Evolutionary conservation across 2,797 vertebrate species (phyloP), one percentile per base, ranked within the genome.

Genomic region (Pelodytes ibericus): DNA sequence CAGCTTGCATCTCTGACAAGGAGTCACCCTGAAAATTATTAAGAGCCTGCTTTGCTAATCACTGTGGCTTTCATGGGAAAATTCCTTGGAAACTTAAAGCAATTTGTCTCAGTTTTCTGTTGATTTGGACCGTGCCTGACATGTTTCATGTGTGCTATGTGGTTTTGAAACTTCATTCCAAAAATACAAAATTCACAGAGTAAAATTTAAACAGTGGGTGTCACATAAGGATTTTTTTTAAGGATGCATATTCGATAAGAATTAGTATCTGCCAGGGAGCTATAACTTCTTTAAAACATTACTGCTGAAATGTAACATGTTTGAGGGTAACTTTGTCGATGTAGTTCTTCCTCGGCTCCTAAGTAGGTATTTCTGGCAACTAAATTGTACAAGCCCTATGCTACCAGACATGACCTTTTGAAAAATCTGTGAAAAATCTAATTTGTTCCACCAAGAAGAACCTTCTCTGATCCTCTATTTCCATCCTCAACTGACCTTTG

Each of bases 21-120:
- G 57, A 70, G 47, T 70, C 67, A 31, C 67, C 66, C n/a, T 64
- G 67, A 57, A 65, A 51, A 58, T 53, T 47, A 58, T 25, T 11
- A 59, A 49, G 67, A 30, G 67, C 31, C 58, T 70, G 57, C 27
- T 20, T 36, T 26, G 68, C 33, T 44, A 31, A 71, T 36, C 68
- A 27, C 60, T 65, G 20, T n/a, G 36, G 26, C 6, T 49, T 77
- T 77, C 75, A 71, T 77, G 75, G 75, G 75, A 77, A 71, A 71
- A 71, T 77, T 77, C 75, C 60, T 30, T 39, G 16, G 65, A 61
- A 75, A 69, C 65, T 24, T 69, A 70, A 31, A 64, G 68, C 60
- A 65, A 77, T 77, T 77, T 65, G 75, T 77, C 53, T 77, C 67
- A 77, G 33, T 65, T 44, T 26, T 71, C 33, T 16, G 13, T 65